Base-by-base conservation (phyloP, 2,888 invertebrate species). In the Leptogaster cylindrica region DNA sequence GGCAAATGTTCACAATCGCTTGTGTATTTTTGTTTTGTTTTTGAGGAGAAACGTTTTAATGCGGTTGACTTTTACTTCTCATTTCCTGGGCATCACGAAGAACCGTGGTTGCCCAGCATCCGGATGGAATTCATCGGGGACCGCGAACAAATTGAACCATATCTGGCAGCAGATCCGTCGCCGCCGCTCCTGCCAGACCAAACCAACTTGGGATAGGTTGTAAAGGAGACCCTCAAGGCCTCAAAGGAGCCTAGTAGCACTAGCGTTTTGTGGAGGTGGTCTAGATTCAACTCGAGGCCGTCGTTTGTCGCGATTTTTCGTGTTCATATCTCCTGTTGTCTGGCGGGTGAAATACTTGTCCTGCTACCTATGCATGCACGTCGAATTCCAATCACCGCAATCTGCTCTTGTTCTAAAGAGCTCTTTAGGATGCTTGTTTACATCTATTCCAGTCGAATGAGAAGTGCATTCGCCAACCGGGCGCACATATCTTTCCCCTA, bases 291-390 rank as follows among this genome's bases (percentile, higher is more conserved):
- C 31, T 6, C 8, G 18, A 18, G 18, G 52, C 8, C 31, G 33
- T 6, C 52, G 14, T 52, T 52, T 52, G 52, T 52, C 52, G 52
- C 14, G 16, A 16, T 52, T 52, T 52, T 31, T 33, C 27, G 7
- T 14, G 16, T 52, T 31, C 10, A 2, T 52, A n/a, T 20, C 20
- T 18, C 28, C 18, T 8, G 52, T 12, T 33, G 18, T 52, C 33
- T 31, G 31, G 52, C 52, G 16, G 33, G n/a, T n/a, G n/a, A n/a
- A n/a, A n/a, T n/a, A n/a, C n/a, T n/a, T n/a, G n/a, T n/a, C n/a
- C n/a, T n/a, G n/a, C n/a, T n/a, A n/a, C n/a, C n/a, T n/a, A n/a
- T n/a, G n/a, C n/a, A n/a, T n/a, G n/a, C n/a, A n/a, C n/a, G n/a
- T n/a, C n/a, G n/a, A n/a, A n/a, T n/a, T n/a, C n/a, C n/a, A n/a